Evolutionary conservation across 2,113 vertebrate species (phyloP).

Genomic region (human (Homo sapiens)): DNA sequence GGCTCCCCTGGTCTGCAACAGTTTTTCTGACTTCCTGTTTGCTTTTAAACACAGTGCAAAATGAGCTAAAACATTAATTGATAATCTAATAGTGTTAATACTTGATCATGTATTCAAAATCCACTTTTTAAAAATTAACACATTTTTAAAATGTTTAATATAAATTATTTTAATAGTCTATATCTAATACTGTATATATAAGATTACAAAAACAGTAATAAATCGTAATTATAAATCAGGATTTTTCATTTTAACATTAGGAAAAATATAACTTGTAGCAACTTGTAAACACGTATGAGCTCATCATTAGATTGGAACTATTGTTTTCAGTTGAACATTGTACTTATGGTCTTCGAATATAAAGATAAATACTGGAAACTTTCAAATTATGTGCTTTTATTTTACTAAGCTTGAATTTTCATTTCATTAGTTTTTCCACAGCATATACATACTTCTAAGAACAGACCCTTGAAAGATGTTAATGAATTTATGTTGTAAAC

Average conservation of each 20-base stretch:
- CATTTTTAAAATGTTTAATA: not conserved
- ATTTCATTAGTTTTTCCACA: not conserved
- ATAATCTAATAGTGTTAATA: not conserved
- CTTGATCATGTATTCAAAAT: not conserved
- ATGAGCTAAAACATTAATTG: not conserved
- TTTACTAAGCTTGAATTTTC: not conserved
- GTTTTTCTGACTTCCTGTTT: not conserved
- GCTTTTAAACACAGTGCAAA: not conserved
- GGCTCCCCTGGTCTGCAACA: not conserved
- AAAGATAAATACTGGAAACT: slow-evolving; percentile 31
- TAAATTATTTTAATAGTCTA: not conserved
- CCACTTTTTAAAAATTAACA: not conserved
- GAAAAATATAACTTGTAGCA: not conserved
- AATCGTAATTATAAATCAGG: not conserved
- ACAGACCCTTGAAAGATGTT: not conserved
- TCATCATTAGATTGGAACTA: not conserved
- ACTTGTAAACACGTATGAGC: not conserved
- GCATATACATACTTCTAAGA: slow-evolving; percentile 39
- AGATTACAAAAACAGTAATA: not conserved
- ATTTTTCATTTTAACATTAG: not conserved
- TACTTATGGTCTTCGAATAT: not conserved
- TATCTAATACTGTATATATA: not conserved
- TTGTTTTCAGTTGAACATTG: not conserved
- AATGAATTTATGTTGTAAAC: slow-evolving; percentile 46
- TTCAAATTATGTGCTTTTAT: not conserved